Evolutionary conservation across 2,888 invertebrate species (phyloP).

Genomic region (Pycnomerus fuliginosus): DNA sequence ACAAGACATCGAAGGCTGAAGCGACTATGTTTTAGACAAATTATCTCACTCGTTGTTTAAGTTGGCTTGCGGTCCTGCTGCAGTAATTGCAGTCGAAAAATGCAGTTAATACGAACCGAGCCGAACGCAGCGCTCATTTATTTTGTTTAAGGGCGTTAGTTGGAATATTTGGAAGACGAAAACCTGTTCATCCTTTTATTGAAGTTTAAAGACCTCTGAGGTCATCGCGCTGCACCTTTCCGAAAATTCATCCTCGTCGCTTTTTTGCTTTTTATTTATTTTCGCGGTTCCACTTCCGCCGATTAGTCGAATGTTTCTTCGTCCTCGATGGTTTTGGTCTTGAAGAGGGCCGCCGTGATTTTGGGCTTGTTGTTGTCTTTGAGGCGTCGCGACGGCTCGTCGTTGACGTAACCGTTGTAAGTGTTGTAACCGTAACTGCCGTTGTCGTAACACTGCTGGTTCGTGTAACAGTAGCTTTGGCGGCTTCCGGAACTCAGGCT

Average conservation of each 20-base stretch:
- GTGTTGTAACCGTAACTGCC: conserved; percentile 70
- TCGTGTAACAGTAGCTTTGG: conserved; percentile 69
- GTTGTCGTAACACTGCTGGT: conserved; percentile 73
- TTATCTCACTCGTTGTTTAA: too few relatives aligned
- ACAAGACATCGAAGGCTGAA: conserved; percentile 19
- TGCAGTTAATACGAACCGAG: conserved; percentile 15
- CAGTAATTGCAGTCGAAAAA: conserved; percentile 17
- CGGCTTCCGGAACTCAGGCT: conserved; percentile 70
- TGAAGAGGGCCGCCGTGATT: conserved; percentile 70
- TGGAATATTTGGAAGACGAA: conserved; percentile 41
- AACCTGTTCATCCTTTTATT: conserved; percentile 45
- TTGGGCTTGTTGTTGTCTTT: conserved; percentile 60
- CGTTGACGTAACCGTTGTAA: conserved; percentile 60
- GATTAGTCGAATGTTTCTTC: too few relatives aligned
- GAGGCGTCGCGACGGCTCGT: conserved; percentile 30
- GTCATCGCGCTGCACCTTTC: conserved; percentile 28
- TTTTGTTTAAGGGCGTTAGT: conserved; percentile 43
- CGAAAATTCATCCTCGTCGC: conserved; percentile 31
- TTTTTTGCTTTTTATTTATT: too few relatives aligned
- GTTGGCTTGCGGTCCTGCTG: conserved; percentile 5
- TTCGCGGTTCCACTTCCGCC: too few relatives aligned
- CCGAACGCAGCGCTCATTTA: conserved; percentile 28
- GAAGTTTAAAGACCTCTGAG: conserved; percentile 44
- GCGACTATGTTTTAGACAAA: too few relatives aligned
- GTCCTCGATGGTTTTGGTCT: conserved; percentile 62